phyloP scores from a whole-genome alignment of 1,140 invertebrate species.

The Diachasma alloeum region DNA sequence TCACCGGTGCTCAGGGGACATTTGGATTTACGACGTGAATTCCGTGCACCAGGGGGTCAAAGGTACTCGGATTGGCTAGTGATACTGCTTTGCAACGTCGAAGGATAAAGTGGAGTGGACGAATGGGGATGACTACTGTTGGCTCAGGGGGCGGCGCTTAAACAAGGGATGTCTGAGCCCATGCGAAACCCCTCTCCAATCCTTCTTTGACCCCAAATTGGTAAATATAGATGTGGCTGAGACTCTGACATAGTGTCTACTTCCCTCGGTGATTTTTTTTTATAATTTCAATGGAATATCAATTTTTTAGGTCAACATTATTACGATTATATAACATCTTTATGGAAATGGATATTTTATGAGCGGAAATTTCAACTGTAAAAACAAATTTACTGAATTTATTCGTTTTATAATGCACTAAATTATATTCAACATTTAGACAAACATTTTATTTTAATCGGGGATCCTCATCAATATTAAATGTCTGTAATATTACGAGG shows the following conservation, averaged over 20 bases:
- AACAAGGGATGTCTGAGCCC: constrained; percentile 17
- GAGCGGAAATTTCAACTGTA: too few relatives aligned
- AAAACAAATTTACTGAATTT: too few relatives aligned
- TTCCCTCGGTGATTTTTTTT: background rate
- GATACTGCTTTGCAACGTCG: background rate
- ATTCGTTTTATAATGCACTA: too few relatives aligned
- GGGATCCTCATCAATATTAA: too few relatives aligned
- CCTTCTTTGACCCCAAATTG: background rate
- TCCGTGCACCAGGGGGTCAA: background rate
- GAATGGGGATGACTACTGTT: constrained; percentile 16
- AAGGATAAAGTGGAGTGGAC: background rate
- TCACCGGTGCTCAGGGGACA: background rate
- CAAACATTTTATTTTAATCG: too few relatives aligned
- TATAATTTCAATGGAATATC: too few relatives aligned
- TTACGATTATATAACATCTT: too few relatives aligned
- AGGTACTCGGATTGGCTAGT: background rate
- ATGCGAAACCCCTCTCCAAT: background rate
- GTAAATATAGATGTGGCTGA: background rate
- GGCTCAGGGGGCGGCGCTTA: constrained; percentile 12
- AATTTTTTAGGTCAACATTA: too few relatives aligned
- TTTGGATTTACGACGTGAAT: background rate
- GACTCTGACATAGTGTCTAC: background rate
- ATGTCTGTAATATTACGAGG: too few relatives aligned
- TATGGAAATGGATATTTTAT: too few relatives aligned
- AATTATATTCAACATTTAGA: too few relatives aligned